A percentile compares a stretch with the other conserved stretches of the same genome.
phyloP scores from a whole-genome alignment of 1,140 invertebrate genomes.

The Platorchestia sp. region DNA sequence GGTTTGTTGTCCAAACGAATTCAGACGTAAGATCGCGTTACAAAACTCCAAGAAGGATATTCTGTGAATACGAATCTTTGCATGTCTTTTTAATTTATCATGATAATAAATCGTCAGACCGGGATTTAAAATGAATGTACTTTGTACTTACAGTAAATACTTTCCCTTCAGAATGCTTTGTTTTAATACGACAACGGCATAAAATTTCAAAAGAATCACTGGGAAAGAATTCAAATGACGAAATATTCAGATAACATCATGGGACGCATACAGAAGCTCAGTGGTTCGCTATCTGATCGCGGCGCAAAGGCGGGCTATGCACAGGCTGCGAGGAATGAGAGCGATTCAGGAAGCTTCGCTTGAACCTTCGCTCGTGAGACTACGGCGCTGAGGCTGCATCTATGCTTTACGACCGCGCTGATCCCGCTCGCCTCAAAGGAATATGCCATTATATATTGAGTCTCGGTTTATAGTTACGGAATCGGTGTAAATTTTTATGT shows the following conservation, averaged over 20 bases:
- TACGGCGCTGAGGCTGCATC: not conserved
- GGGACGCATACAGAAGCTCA: not conserved
- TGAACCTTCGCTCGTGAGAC: not conserved
- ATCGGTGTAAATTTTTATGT: no score
- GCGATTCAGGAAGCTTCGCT: not conserved
- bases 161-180: not conserved
- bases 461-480: no score
- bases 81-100: not conserved
- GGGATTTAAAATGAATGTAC: not conserved
- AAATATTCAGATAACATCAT: not conserved
- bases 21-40: not conserved
- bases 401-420: not conserved
- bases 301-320: not conserved
- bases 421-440: not conserved
- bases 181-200: not conserved
- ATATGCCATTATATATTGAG: not conserved
- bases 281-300: not conserved
- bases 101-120: not conserved
- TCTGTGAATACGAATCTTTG: not conserved
- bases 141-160: not conserved
- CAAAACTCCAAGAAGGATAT: not conserved
- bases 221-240: not conserved
- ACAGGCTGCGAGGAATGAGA: not conserved
- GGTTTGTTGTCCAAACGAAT: not conserved
- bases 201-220: not conserved